Conservation (phyloP, 2,113 vertebrate genomes). For the Ailurus styani region DNA sequence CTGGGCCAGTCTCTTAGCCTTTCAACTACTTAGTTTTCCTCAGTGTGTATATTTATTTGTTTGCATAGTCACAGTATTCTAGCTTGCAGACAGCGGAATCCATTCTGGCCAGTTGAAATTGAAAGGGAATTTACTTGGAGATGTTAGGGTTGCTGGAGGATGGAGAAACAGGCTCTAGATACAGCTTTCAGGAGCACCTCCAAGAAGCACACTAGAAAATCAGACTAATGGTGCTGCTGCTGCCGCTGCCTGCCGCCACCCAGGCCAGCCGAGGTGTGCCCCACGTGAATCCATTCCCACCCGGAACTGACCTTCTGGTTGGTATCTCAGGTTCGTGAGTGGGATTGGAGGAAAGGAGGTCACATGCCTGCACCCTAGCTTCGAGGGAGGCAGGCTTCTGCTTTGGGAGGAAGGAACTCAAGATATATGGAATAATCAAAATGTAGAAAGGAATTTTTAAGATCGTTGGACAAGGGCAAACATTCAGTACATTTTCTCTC, state of each 20-base stretch:
- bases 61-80: neutral
- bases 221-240: neutral
- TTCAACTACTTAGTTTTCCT: neutral
- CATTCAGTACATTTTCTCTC: neutral
- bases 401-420: neutral
- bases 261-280: neutral
- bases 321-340: neutral
- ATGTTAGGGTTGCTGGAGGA: neutral
- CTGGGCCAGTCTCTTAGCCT: neutral
- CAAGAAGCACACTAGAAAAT: neutral
- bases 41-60: neutral
- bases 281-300: neutral
- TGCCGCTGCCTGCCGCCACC: neutral
- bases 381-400: neutral
- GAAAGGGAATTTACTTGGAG: neutral
- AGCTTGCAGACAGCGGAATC: neutral
- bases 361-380: neutral
- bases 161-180: neutral
- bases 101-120: neutral
- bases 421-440: neutral
- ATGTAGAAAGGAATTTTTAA: neutral
- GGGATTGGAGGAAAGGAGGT: neutral
- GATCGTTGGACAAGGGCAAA: neutral
- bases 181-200: neutral
- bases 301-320: neutral